Evolutionary conservation across 2,113 vertebrate species (phyloP), one percentile per base, ranked within the genome.

Genomic region (Urocolius indicus): DNA sequence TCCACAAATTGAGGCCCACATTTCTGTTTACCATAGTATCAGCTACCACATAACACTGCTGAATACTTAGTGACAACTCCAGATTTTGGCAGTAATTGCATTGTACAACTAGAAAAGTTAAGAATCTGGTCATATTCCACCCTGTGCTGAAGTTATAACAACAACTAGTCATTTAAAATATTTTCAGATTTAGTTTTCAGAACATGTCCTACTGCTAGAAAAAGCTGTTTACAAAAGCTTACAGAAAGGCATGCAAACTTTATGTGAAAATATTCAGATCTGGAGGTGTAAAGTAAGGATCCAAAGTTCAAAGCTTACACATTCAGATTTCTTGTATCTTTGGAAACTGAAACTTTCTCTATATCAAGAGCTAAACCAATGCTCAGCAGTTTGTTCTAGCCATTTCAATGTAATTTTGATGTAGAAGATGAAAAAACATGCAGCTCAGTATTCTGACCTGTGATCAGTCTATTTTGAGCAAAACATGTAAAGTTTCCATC

Each of bases 241-340:
- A 48, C 0, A 77, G 45, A 61, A 87, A 87, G 14, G 55, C 76
- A 54, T 22, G 76, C 43, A 65, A 86, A 85, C 75, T 12, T 54
- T 45, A 68, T 68, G 67, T 5, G 1, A 84, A 94, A 89, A 38
- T 36, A 80, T 46, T 80, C 68, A 34, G 73, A 77, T 41, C 21
- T 73, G n/a, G 51, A 83, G 48, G 41, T 66, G 46, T 52, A 73
- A 80, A 65, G 38, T 30, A 26, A 90, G 36, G 79, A 71, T 71
- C 38, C 81, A 52, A 89, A 94, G 92, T 90, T 67, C 63, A 86
- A 73, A 93, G 72, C 38, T 57, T 57, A 73, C 54, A 77, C 32
- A 22, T 61, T 68, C 49, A 86, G 29, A 72, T 36, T 19, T 22
- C 34, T 84, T 26, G 4, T 14, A 21, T 27, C 38, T 68, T 45